phyloP scores from a whole-genome alignment of 2,888 invertebrate genomes.

The Teleiodes luculella region DNA sequence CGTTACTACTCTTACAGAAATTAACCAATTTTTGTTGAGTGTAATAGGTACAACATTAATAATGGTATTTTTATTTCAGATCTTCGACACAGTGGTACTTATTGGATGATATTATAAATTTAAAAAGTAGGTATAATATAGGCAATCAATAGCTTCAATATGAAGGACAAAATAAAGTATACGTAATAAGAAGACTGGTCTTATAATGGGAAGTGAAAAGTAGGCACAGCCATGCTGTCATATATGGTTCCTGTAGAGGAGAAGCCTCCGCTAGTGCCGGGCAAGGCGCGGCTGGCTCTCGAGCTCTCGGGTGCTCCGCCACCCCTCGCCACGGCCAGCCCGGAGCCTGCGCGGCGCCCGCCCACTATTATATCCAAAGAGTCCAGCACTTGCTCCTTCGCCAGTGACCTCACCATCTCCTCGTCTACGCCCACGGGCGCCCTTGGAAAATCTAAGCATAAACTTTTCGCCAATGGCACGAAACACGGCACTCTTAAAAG shows the following conservation, averaged over 20 bases:
- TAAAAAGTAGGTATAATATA: too few relatives aligned
- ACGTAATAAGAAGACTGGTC: conserved; percentile 14
- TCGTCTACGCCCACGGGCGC: conserved; percentile 81
- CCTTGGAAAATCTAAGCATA: conserved; percentile 82
- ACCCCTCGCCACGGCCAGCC: conserved; percentile 37
- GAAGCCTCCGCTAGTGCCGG: conserved; percentile 82
- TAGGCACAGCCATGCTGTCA: conserved; percentile 82
- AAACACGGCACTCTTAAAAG: conserved; percentile 86
- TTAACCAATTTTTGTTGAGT: too few relatives aligned
- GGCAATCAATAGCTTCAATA: conserved; percentile 25
- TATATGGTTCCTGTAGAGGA: conserved; percentile 89
- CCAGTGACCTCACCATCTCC: conserved; percentile 81
- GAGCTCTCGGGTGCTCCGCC: conserved; percentile 44
- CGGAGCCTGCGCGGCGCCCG: conserved; percentile 51
- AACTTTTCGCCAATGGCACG: conserved; percentile 82
- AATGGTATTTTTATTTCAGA: conserved; percentile 41
- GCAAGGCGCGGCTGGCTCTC: conserved; percentile 72
- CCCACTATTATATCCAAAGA: conserved; percentile 79
- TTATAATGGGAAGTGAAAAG: conserved; percentile 15
- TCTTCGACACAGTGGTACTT: conserved; percentile 37
- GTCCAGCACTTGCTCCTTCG: conserved; percentile 84
- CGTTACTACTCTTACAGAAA: too few relatives aligned
- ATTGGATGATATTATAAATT: conserved; percentile 11
- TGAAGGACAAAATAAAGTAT: conserved; percentile 18
- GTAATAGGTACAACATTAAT: too few relatives aligned